A percentile compares a stretch with the other conserved stretches of the same genome.
Evolutionary conservation across 2,888 invertebrate species (phyloP).

Genomic region (Spodoptera exigua): DNA sequence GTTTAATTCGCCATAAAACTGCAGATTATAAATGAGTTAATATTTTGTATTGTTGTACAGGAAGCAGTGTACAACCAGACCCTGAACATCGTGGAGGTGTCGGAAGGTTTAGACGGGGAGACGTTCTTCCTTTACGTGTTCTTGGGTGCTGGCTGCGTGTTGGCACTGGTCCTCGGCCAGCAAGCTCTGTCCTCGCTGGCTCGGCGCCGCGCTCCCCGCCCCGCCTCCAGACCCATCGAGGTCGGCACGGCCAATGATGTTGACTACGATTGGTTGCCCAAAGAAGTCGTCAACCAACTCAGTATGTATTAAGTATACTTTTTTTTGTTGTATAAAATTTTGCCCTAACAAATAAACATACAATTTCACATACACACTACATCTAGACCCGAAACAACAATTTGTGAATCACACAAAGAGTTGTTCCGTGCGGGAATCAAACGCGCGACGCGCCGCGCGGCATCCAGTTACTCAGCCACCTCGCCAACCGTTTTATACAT

Average conservation of each 20-base stretch:
- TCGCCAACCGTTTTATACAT: too few species aligned
- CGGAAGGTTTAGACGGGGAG: slow-evolving; percentile 99
- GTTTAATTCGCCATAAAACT: too few species aligned
- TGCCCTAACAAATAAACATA: too few species aligned
- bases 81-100: slow-evolving; percentile 97
- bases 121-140: slow-evolving; percentile 99
- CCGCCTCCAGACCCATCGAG: slow-evolving; percentile 92
- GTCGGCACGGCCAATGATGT: slow-evolving; percentile 98
- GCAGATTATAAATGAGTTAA: too few species aligned
- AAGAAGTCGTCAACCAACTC: slow-evolving; percentile 94
- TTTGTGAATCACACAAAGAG: too few species aligned
- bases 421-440: too few species aligned
- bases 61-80: slow-evolving; percentile 99
- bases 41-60: slow-evolving; percentile 80
- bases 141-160: slow-evolving; percentile 96
- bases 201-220: slow-evolving; percentile 90
- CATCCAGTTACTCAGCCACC: too few species aligned
- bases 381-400: too few species aligned
- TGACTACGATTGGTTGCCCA: slow-evolving; percentile 99
- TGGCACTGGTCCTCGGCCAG: slow-evolving; percentile 96
- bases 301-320: slow-evolving; percentile 89
- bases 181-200: slow-evolving; percentile 96
- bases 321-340: slow-evolving; percentile 3
- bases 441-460: too few species aligned
- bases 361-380: too few species aligned